A percentile compares a stretch with the other conserved stretches of the same genome.
phyloP scores from a whole-genome alignment of 1,140 invertebrate genomes.

The Globodera rostochiensis region DNA sequence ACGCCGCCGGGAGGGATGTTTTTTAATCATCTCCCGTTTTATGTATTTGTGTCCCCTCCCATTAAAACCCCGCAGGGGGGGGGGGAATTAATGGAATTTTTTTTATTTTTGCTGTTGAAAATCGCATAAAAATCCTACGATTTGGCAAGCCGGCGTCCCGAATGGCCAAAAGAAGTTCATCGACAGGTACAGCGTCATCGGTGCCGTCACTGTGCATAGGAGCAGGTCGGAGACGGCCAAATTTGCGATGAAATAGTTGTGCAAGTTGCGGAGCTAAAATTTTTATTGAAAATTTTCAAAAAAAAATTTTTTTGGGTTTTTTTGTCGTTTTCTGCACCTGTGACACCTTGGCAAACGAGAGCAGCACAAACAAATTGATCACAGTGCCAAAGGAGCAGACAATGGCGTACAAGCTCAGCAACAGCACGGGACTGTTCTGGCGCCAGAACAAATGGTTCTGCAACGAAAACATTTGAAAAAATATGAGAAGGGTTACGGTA shows the following conservation, averaged over 20 bases:
- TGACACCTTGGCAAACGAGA: constrained; percentile 26
- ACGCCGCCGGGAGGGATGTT: no score
- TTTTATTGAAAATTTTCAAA: neutral
- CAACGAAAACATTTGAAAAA: constrained; percentile 29
- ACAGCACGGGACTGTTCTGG: constrained; percentile 51
- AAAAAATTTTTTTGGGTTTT: neutral
- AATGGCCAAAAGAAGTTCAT: constrained; percentile 65
- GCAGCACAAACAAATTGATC: constrained; percentile 60
- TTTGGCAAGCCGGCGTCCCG: constrained; percentile 59
- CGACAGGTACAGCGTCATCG: constrained; percentile 60
- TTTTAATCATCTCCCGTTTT: no score
- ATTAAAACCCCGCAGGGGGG: neutral
- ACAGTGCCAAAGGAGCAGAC: constrained; percentile 61
- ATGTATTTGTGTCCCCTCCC: no score
- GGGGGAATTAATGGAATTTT: constrained; percentile 10
- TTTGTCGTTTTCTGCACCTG: neutral
- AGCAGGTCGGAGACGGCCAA: constrained; percentile 63
- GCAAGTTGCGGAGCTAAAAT: constrained; percentile 56
- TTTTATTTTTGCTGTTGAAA: neutral
- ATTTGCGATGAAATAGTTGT: constrained; percentile 66
- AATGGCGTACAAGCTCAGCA: constrained; percentile 57
- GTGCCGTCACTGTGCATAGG: constrained; percentile 61
- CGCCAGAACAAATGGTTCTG: constrained; percentile 63
- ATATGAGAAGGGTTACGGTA: neutral
- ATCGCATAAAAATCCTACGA: constrained; percentile 9